A percentile compares a stretch with the other conserved stretches of the same genome.
phyloP scores from a whole-genome alignment of 35 echinoderm and acorn worm genomes.

The Ophiothrix spiculata region DNA sequence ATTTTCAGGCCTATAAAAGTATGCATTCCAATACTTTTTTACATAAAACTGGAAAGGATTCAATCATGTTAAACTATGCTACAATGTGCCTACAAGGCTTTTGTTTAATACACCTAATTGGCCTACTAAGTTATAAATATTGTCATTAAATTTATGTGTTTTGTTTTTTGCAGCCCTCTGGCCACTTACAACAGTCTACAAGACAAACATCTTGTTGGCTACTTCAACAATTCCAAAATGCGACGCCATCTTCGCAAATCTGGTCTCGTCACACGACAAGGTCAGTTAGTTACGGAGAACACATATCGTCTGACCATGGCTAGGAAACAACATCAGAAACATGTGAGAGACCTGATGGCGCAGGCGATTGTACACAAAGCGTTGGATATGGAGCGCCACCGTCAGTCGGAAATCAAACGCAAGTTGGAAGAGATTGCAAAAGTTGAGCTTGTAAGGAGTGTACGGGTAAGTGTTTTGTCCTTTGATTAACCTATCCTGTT shows the following conservation, averaged over 20 bases:
- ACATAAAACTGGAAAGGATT: too few species aligned
- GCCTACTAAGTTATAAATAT: too few species aligned
- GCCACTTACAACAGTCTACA: conserved; percentile 90
- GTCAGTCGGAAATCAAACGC: conserved; percentile 76
- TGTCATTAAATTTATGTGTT: conserved; percentile 1
- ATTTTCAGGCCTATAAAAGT: too few species aligned
- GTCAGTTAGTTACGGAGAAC: conserved; percentile 83
- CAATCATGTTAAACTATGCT: too few species aligned
- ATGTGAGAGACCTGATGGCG: conserved; percentile 88
- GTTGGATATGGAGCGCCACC: conserved; percentile 81
- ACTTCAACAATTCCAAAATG: conserved; percentile 97
- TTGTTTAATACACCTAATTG: too few species aligned
- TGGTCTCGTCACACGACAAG: conserved; percentile 78
- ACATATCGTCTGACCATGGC: conserved; percentile 95
- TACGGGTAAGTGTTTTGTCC: conserved; percentile 52
- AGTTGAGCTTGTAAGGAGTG: conserved; percentile 80
- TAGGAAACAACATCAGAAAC: conserved; percentile 84
- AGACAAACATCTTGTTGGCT: conserved; percentile 95
- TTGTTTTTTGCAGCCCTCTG: conserved; percentile 71
- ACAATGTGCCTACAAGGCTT: too few species aligned
- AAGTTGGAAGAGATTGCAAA: conserved; percentile 97
- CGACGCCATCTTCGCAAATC: conserved; percentile 75
- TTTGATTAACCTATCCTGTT: not conserved
- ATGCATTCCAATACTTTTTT: too few species aligned
- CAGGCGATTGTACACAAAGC: conserved; percentile 98